A percentile compares a stretch with the other conserved stretches of the same genome.
Evolutionary conservation across 2,888 invertebrate genomes (phyloP).

Genomic region (Mythimna pallens): DNA sequence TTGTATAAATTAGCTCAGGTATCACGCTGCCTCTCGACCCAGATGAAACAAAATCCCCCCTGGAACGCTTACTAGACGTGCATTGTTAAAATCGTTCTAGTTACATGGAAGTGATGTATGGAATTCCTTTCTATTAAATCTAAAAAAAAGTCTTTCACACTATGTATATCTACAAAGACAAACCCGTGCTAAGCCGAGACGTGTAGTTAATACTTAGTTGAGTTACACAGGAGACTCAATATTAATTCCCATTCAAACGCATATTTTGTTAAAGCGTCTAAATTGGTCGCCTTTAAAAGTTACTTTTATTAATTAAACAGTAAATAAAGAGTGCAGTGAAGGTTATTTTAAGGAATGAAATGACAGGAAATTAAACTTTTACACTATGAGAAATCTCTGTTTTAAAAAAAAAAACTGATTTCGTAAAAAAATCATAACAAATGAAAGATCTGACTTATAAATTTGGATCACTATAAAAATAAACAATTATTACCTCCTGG

Average conservation of each 20-base stretch:
- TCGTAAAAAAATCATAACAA: slow-evolving; percentile 10
- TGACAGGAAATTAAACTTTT: slow-evolving; percentile 4
- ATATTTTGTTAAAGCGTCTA: slow-evolving; percentile 27
- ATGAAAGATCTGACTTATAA: slow-evolving; percentile 16
- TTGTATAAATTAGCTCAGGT: slow-evolving; percentile 11
- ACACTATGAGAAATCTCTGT: slow-evolving; percentile 6
- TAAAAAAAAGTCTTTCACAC: slow-evolving; percentile 10
- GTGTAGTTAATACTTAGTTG: slow-evolving; percentile 24
- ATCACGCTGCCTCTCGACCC: slow-evolving; percentile 21
- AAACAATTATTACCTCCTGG: slow-evolving; percentile 22
- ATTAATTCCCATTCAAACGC: slow-evolving; percentile 22
- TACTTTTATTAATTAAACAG: slow-evolving; percentile 16
- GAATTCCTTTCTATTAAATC: slow-evolving; percentile 14
- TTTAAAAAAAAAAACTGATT: slow-evolving; percentile 13
- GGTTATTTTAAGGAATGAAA: slow-evolving; percentile 18
- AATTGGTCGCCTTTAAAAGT: slow-evolving; percentile 18
- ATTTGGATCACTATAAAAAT: slow-evolving; percentile 19
- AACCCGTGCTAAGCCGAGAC: slow-evolving; percentile 17
- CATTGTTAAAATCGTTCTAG: slow-evolving; percentile 18
- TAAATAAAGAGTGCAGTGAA: slow-evolving; percentile 19
- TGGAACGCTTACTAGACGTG: slow-evolving; percentile 18
- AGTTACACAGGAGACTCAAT: slow-evolving; percentile 24
- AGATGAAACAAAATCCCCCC: slow-evolving; percentile 18
- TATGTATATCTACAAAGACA: slow-evolving; percentile 10
- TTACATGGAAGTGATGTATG: slow-evolving; percentile 14